Conservation (phyloP, 2,797 vertebrate species). For the Peromyscus nudipes region DNA sequence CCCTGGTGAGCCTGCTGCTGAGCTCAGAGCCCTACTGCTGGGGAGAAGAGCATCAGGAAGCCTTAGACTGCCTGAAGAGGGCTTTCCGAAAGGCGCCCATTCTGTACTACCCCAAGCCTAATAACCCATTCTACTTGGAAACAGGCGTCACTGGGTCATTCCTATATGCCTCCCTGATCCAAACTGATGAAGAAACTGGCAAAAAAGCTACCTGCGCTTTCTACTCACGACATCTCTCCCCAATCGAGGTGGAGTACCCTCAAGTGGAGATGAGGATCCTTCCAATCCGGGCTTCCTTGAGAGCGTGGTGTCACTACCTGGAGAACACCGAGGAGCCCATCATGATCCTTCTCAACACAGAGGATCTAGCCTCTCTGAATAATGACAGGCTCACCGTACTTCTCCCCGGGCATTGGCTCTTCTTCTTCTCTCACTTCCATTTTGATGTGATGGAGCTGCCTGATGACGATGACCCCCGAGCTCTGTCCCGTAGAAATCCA, state of each 20-base stretch:
- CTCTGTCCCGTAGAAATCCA: background rate
- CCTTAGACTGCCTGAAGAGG: slow-evolving; percentile 68
- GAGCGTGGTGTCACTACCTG: slow-evolving; percentile 82
- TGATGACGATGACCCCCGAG: fast-evolving
- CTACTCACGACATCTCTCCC: slow-evolving; percentile 67
- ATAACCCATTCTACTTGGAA: slow-evolving; percentile 77
- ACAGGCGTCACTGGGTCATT: background rate
- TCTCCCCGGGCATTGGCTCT: slow-evolving; percentile 79
- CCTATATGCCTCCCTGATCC: slow-evolving; percentile 71
- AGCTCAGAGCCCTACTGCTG: background rate
- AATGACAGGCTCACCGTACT: slow-evolving; percentile 85
- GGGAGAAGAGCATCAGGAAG: slow-evolving; percentile 68
- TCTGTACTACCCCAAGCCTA: slow-evolving; percentile 69
- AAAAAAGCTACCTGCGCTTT: slow-evolving; percentile 64
- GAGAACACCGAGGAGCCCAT: slow-evolving; percentile 85
- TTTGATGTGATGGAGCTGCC: slow-evolving; percentile 65
- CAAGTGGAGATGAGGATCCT: slow-evolving; percentile 55
- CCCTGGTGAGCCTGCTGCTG: slow-evolving; percentile 61
- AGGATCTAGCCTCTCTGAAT: slow-evolving; percentile 83
- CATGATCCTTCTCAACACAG: slow-evolving; percentile 82
- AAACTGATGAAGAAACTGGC: slow-evolving; percentile 15
- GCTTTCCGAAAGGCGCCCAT: slow-evolving; percentile 59
- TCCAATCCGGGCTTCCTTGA: slow-evolving; percentile 73
- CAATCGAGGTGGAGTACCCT: slow-evolving; percentile 15
- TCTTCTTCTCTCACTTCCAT: slow-evolving; percentile 79